A percentile compares a stretch with the other conserved stretches of the same genome.
phyloP scores from a whole-genome alignment of 1,140 invertebrate species.

The Portunus trituberculatus region DNA sequence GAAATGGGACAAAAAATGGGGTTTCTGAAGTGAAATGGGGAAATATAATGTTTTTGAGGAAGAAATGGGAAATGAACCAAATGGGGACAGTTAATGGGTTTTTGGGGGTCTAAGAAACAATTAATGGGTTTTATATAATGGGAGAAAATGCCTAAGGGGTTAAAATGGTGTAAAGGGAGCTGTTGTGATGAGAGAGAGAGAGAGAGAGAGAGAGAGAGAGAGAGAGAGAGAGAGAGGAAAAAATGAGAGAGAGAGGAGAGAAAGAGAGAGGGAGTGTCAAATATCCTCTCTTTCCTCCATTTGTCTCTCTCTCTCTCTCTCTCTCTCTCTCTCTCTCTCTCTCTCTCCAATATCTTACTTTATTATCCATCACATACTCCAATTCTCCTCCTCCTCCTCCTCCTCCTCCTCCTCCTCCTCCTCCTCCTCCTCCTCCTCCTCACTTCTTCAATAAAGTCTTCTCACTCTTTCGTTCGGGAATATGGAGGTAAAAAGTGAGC shows the following conservation, averaged over 20 bases:
- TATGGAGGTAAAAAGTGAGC: neutral
- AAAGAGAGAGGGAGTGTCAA: neutral
- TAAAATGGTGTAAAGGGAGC: no score
- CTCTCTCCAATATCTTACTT: neutral
- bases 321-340: slow-evolving; percentile 47
- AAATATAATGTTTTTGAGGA: neutral
- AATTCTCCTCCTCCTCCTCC: neutral
- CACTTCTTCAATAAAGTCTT: neutral
- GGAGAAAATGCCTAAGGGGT: no score
- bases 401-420: neutral
- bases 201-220: neutral
- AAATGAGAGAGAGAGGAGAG: neutral
- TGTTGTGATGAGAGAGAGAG: neutral
- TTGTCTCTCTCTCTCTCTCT: slow-evolving; percentile 29
- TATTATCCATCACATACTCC: neutral
- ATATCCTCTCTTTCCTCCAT: neutral
- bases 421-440: neutral
- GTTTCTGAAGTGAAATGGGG: neutral
- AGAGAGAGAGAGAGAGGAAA: neutral
- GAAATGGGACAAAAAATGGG: neutral
- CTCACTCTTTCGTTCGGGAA: neutral
- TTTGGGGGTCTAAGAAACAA: no score
- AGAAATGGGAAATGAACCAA: neutral
- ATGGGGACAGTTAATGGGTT: no score
- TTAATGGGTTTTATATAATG: no score